phyloP scores from a whole-genome alignment of 2,113 vertebrate genomes.

The Circaetus gallicus region DNA sequence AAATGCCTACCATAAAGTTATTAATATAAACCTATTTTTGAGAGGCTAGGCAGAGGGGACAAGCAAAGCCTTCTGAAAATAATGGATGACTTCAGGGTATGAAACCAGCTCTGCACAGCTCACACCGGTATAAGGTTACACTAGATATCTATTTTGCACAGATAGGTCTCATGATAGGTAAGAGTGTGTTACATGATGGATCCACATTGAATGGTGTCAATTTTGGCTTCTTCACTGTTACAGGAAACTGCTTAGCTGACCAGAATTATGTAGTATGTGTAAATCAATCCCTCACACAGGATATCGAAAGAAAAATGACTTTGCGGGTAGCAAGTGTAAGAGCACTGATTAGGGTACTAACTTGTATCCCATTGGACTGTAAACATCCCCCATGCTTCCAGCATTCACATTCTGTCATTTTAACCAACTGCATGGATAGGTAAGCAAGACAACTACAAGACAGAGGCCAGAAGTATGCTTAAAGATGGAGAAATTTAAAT shows the following conservation, averaged over 20 bases:
- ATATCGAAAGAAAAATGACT: background rate
- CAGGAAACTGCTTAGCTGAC: constrained; percentile 13
- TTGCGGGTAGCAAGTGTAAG: background rate
- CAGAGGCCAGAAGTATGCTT: background rate
- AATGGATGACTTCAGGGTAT: constrained; percentile 44
- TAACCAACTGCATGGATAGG: background rate
- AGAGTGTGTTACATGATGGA: background rate
- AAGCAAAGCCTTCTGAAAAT: constrained; percentile 46
- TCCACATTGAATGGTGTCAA: background rate
- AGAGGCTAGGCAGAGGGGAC: background rate
- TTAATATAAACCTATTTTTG: constrained; percentile 13
- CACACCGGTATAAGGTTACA: constrained; percentile 15
- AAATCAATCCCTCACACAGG: background rate
- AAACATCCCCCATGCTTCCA: background rate
- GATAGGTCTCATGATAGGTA: background rate
- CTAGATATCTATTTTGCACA: background rate
- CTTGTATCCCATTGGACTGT: background rate
- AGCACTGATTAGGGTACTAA: background rate
- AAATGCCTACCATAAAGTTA: background rate
- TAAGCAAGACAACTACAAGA: background rate
- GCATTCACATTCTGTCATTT: background rate
- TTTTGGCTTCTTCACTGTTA: background rate
- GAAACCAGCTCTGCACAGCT: background rate
- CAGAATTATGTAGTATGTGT: background rate
- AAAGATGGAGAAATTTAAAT: background rate